Conservation (phyloP, 2,113 vertebrate species). For the Echinops telfairi region DNA sequence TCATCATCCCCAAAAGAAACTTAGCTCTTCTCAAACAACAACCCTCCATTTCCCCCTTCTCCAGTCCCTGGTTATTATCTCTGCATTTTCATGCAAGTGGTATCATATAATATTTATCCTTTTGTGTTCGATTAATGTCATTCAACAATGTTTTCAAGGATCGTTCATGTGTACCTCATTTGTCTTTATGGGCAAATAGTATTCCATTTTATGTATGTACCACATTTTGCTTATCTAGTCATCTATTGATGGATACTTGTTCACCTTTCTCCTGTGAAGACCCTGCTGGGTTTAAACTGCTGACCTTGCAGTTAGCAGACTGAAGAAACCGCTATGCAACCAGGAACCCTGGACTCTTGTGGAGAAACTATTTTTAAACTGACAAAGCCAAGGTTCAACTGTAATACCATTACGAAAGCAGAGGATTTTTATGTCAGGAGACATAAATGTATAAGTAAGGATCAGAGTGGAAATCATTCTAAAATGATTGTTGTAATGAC, state of each 20-base stretch:
- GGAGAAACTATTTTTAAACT: background rate
- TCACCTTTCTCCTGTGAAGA: background rate
- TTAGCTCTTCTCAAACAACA: background rate
- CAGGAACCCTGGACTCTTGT: too few species aligned
- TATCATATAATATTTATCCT: too few species aligned
- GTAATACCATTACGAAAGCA: background rate
- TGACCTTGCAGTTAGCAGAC: too few species aligned
- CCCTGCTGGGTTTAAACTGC: too few species aligned
- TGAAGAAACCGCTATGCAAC: too few species aligned
- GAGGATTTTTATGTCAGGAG: background rate
- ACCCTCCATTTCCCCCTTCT: background rate
- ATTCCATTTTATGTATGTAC: background rate
- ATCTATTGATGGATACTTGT: background rate
- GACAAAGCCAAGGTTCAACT: conserved; percentile 9
- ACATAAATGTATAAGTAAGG: background rate
- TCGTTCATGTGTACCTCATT: too few species aligned
- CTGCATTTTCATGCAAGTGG: too few species aligned
- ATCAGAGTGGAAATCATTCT: background rate
- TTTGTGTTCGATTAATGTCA: too few species aligned
- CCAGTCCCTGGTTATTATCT: background rate
- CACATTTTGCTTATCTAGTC: background rate
- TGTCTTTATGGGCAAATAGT: background rate
- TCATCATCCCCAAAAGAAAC: too few species aligned
- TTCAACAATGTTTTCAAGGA: too few species aligned
- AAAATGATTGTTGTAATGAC: background rate